Percentiles rank a stretch among this genome's conserved stretches.
Conservation (phyloP, 1,140 invertebrate species). For the Drosophila simulans region DNA sequence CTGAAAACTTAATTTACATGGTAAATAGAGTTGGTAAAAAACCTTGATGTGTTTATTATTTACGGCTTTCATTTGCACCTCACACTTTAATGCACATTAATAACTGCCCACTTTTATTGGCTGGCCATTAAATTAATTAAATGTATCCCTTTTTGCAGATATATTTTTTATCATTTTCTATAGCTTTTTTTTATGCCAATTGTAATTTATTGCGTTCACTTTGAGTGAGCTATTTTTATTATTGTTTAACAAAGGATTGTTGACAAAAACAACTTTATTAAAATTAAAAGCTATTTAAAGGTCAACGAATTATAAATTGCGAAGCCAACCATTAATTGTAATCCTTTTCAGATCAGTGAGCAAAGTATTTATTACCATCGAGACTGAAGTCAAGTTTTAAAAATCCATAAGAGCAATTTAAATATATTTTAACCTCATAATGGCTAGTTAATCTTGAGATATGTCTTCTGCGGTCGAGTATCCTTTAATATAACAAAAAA, state of each 20-base stretch:
- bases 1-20: conserved; percentile 4
- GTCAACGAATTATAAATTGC: not conserved
- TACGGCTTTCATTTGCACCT: conserved; percentile 4
- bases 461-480: conserved; percentile 30
- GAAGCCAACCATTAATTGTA: not conserved
- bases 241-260: not conserved
- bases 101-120: conserved; percentile 21
- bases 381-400: not conserved
- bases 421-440: too few relatives aligned
- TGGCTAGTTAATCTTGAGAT: conserved; percentile 16
- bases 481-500: conserved; percentile 59
- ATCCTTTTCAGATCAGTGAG: not conserved
- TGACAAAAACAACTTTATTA: not conserved
- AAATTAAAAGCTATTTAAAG: not conserved
- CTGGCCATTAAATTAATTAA: conserved; percentile 35
- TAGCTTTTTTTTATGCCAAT: conserved; percentile 41
- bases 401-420: not conserved
- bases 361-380: not conserved
- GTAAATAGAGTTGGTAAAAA: conserved; percentile 18
- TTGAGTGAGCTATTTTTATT: not conserved
- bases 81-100: conserved; percentile 33
- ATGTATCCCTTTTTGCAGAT: conserved; percentile 25
- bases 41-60: conserved; percentile 10
- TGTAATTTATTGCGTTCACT: conserved; percentile 13
- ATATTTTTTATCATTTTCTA: conserved; percentile 13